Evolutionary conservation across 2,113 vertebrate genomes (phyloP), one percentile per base, ranked within the genome.

Genomic region (Pseudolaguvia tuberculata): DNA sequence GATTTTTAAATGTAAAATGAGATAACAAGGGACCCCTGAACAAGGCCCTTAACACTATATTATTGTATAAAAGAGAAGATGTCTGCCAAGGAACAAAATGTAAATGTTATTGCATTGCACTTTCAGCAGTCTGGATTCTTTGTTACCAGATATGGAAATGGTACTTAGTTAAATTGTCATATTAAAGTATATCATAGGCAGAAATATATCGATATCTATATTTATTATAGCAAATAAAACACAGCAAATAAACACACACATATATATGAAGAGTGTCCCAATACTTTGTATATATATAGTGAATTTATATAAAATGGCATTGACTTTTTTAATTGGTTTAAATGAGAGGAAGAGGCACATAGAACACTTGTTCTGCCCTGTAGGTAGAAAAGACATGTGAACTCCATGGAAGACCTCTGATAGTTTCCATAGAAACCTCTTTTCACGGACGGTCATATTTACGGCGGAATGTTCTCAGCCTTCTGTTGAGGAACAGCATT

Each of bases 391-490:
- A 79, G 83, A 73, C 45, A 81, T 75, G 78, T 73, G 11, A 50
- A 27, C 79, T 75, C n/a, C 29, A 80, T 75, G 76, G 67, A 66
- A 79, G 75, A 83, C 84, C 84, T 85, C 81, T 82, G 78, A 82
- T 82, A 79, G 89, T 92, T 92, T 88, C 90, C 88, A 90, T 90
- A 87, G 88, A 88, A 90, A 90, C 90, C 39, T 45, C 72, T 82
- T 87, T 87, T 88, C 50, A 79, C 77, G 76, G 56, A 62, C 58
- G 13, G 77, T 75, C 58, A 76, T 82, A 79, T 82, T 71, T 84
- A 86, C 80, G 77, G 83, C 76, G 76, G 83, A 86, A 84, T 83
- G 80, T 83, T 82, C 74, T 78, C 59, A 65, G 53, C 70, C 80
- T 84, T 76, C 81, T 81, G 78, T 82, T 83, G 81, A 76, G 72